These are phyloP conservation scores for Tetragnatha versicolor DNA, from an alignment of 1,140 invertebrate species.

Conservation along the genomic window DNA sequence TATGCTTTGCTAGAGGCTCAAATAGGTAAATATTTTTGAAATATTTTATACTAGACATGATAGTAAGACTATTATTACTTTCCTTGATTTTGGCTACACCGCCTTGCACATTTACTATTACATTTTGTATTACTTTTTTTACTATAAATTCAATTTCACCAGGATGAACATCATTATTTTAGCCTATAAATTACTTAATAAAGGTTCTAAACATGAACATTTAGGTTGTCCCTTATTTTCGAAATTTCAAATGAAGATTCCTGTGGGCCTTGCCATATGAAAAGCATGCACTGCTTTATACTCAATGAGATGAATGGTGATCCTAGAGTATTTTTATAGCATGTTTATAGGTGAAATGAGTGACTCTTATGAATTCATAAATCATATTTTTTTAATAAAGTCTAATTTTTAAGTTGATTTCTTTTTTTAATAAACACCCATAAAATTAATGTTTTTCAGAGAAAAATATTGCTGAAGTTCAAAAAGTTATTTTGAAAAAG, in stretches of 20 bases:
- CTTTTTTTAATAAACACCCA: neutral
- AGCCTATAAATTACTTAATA: neutral
- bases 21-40: conserved; percentile 68
- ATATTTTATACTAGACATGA: neutral
- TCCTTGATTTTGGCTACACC: no score
- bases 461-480: conserved; percentile 76
- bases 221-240: no score
- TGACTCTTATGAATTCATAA: no score
- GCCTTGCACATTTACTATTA: neutral
- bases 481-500: conserved; percentile 76
- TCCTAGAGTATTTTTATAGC: no score
- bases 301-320: no score
- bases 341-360: no score
- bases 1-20: conserved; percentile 80
- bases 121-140: neutral
- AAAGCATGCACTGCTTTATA: no score
- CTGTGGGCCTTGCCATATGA: no score
- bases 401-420: neutral
- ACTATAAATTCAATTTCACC: neutral
- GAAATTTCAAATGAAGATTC: no score
- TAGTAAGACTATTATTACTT: no score
- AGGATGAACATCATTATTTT: neutral
- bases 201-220: no score
- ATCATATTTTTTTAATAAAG: neutral
- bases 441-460: conserved; percentile 19